phyloP scores from a whole-genome alignment of 2,113 vertebrate genomes.

The Psammodynastes pulverulentus region DNA sequence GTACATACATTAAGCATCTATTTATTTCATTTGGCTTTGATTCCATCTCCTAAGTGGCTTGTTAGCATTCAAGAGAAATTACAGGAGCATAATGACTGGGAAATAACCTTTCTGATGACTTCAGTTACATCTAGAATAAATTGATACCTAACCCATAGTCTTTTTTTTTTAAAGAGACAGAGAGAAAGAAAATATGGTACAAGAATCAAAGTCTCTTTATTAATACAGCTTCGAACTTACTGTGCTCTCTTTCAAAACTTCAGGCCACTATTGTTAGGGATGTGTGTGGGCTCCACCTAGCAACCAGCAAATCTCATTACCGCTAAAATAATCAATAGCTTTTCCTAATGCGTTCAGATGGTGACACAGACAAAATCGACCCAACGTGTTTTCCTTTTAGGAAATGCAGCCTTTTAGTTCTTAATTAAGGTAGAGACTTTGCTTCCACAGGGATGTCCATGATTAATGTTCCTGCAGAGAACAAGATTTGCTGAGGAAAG shows the following conservation, averaged over 20 bases:
- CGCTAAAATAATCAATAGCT: slow-evolving; percentile 68
- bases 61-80: slow-evolving; percentile 63
- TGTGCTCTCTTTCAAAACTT: slow-evolving; percentile 21
- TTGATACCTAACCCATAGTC: slow-evolving; percentile 50
- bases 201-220: slow-evolving; percentile 9
- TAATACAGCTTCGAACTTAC: slow-evolving; percentile 24
- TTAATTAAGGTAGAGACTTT: slow-evolving; percentile 77
- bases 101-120: slow-evolving; percentile 65
- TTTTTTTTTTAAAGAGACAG: slow-evolving; percentile 4
- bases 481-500: slow-evolving; percentile 59
- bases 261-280: slow-evolving; percentile 47
- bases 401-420: slow-evolving; percentile 79
- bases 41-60: slow-evolving; percentile 56
- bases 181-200: background rate
- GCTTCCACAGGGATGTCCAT: slow-evolving; percentile 73
- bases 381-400: slow-evolving; percentile 78
- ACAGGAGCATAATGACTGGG: slow-evolving; percentile 56
- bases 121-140: slow-evolving; percentile 52
- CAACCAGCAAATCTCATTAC: slow-evolving; percentile 68
- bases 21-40: slow-evolving; percentile 30
- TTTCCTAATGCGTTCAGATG: slow-evolving; percentile 75
- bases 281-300: slow-evolving; percentile 57
- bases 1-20: background rate
- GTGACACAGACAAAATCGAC: slow-evolving; percentile 74
- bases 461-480: slow-evolving; percentile 63